phyloP scores from a whole-genome alignment of 2,113 vertebrate genomes.

The Catagonus wagneri region DNA sequence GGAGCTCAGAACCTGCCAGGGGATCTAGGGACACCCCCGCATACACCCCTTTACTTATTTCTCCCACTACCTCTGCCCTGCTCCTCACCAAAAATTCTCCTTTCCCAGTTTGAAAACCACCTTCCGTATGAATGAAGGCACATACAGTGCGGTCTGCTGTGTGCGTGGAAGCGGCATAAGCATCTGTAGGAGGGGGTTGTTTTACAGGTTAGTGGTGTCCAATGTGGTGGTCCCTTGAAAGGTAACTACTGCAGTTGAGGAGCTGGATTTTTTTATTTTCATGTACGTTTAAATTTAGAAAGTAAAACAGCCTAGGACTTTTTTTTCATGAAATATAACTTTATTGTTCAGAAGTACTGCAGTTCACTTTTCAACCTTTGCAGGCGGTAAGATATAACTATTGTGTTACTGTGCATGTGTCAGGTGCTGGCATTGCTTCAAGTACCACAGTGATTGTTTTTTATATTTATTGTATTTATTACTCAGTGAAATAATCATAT shows the following conservation, averaged over 20 bases:
- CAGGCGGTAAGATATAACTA: rapidly evolving
- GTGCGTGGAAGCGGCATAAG: neutral
- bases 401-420: neutral
- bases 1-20: neutral
- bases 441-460: neutral
- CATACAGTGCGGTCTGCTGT: neutral
- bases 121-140: neutral
- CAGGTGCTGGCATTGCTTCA: neutral
- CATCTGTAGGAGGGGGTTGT: too few species aligned
- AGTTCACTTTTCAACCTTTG: neutral
- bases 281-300: slow-evolving; percentile 22
- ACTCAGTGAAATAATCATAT: neutral
- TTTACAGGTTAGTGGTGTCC: neutral
- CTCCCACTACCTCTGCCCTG: neutral
- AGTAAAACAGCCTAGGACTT: neutral
- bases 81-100: neutral
- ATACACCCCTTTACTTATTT: neutral
- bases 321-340: neutral
- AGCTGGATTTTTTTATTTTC: neutral
- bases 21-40: neutral
- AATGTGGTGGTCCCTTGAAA: neutral
- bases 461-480: neutral
- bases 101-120: neutral
- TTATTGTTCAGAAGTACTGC: neutral
- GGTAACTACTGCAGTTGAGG: neutral